Conservation (phyloP, 2,888 invertebrate genomes). For the Dryocosmus kuriphilus region DNA sequence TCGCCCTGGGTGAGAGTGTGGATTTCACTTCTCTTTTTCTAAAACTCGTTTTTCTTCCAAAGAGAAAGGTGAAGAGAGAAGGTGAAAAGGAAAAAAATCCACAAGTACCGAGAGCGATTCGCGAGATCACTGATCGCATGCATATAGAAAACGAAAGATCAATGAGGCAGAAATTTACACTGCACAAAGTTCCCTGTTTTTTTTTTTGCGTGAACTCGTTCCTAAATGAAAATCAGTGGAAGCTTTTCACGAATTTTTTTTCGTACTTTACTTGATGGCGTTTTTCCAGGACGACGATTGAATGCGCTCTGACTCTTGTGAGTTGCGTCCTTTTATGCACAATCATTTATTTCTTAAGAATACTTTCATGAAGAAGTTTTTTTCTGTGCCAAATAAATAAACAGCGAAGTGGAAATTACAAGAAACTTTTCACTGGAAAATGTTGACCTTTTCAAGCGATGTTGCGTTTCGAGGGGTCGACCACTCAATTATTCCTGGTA, state of each 20-base stretch:
- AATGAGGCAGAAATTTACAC: constrained; percentile 33
- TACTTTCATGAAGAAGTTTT: neutral
- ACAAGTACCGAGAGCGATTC: constrained; percentile 8
- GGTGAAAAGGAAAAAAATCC: constrained; percentile 10
- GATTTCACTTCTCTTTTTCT: constrained; percentile 11
- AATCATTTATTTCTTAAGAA: constrained; percentile 14
- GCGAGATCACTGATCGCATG: constrained; percentile 25
- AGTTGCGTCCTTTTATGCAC: constrained; percentile 1
- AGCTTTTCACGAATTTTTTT: constrained; percentile 23
- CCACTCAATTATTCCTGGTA: no score
- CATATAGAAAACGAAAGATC: constrained; percentile 28
- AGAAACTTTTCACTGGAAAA: neutral
- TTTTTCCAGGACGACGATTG: neutral
- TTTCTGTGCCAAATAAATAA: neutral
- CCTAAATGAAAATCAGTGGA: constrained; percentile 10
- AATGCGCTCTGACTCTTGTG: constrained; percentile 11
- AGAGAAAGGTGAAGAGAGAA: neutral
- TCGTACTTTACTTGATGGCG: neutral
- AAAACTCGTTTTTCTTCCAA: neutral
- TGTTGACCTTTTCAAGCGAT: no score
- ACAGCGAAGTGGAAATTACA: neutral
- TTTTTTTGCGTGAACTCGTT: constrained; percentile 28
- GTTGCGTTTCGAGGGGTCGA: no score
- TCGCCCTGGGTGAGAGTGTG: neutral
- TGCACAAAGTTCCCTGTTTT: neutral